Conservation (phyloP, 2,113 vertebrate species). For the Xenotilapia leptura region DNA sequence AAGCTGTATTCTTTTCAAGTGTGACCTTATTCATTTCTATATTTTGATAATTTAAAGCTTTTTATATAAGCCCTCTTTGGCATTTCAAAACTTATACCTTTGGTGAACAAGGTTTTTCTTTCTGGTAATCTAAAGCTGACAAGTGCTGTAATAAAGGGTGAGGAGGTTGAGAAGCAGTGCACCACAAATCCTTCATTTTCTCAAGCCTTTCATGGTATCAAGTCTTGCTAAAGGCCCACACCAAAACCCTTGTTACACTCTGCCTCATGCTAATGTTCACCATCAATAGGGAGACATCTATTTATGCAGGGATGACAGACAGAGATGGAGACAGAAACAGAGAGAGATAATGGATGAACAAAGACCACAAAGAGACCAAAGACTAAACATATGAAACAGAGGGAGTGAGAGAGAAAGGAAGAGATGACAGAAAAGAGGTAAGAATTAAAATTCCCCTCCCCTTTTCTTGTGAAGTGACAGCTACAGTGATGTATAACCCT, state of each 20-base stretch:
- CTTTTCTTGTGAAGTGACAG: constrained; percentile 58
- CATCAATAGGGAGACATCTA: constrained; percentile 25
- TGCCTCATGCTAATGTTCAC: constrained; percentile 24
- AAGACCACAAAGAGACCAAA: constrained; percentile 23
- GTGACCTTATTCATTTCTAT: not conserved
- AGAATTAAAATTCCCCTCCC: constrained; percentile 38
- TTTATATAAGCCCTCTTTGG: not conserved
- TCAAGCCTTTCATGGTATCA: constrained; percentile 11
- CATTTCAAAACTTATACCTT: not conserved
- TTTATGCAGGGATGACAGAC: constrained; percentile 25
- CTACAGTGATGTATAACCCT: constrained; percentile 70
- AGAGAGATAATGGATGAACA: constrained; percentile 16
- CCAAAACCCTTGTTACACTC: constrained; percentile 15
- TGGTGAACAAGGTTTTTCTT: not conserved
- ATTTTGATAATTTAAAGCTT: not conserved
- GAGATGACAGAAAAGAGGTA: constrained; percentile 34
- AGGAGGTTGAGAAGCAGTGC: constrained; percentile 2
- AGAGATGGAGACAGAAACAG: not conserved
- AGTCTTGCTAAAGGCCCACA: not conserved
- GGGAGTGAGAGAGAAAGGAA: not conserved
- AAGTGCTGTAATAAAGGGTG: not conserved
- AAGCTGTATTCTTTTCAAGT: not conserved
- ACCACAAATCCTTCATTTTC: constrained; percentile 11
- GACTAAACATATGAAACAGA: not conserved
- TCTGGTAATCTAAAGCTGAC: not conserved